Percentiles rank a stretch among this genome's conserved stretches.
Evolutionary conservation across 2,797 vertebrate species (phyloP).

Genomic region (Pantherophis alleghaniensis): DNA sequence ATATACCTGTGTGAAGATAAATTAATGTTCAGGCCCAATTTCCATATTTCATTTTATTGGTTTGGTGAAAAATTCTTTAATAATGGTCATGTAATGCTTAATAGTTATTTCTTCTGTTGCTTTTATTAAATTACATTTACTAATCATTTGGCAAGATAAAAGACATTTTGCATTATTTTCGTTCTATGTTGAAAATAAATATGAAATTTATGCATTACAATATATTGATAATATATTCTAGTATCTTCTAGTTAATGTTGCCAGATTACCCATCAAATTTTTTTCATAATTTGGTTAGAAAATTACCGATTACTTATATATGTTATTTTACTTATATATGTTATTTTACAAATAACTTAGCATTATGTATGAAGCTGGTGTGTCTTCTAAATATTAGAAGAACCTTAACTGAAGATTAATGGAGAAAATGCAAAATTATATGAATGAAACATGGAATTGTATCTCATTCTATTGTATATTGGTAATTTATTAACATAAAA

Average conservation of each 20-base stretch:
- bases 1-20: background rate
- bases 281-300: background rate
- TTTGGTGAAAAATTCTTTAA: background rate
- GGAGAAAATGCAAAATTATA: background rate
- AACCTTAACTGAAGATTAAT: background rate
- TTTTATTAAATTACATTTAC: background rate
- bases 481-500: conserved; percentile 4
- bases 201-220: background rate
- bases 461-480: background rate
- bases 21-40: background rate
- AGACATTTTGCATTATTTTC: background rate
- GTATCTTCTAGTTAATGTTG: background rate
- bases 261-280: background rate
- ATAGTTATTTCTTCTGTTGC: background rate
- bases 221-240: background rate
- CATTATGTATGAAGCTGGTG: background rate
- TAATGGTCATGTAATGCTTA: background rate
- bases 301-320: background rate
- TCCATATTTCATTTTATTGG: background rate
- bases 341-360: background rate
- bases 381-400: background rate
- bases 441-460: background rate
- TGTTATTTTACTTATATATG: background rate
- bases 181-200: background rate
- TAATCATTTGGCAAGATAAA: background rate